phyloP scores from a whole-genome alignment of 1,140 invertebrate genomes.

The Bicyclus anynana region DNA sequence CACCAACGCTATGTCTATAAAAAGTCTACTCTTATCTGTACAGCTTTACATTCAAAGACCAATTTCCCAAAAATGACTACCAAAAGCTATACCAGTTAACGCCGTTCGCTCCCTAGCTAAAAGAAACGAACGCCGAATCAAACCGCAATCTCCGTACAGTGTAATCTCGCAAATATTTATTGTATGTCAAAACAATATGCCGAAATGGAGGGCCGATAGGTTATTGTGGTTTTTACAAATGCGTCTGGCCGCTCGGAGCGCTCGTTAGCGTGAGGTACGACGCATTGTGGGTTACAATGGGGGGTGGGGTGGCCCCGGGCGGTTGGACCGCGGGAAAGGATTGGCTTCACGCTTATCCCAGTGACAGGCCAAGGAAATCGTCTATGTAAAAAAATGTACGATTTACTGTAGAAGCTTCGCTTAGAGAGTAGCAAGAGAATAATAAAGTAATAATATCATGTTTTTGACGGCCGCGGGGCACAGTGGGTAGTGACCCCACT shows the following conservation, averaged over 20 bases:
- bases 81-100: too few species aligned
- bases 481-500: too few species aligned
- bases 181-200: slow-evolving; percentile 77
- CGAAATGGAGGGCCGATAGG: slow-evolving; percentile 72
- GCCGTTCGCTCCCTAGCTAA: neutral
- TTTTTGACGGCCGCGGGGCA: too few species aligned
- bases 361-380: slow-evolving; percentile 34
- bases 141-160: slow-evolving; percentile 55
- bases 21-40: too few species aligned
- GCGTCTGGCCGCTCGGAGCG: slow-evolving; percentile 66
- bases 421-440: neutral
- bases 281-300: slow-evolving; percentile 70
- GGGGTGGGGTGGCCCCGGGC: slow-evolving; percentile 58
- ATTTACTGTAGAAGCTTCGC: neutral
- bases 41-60: too few species aligned
- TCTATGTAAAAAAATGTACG: slow-evolving; percentile 6
- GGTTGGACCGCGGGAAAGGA: slow-evolving; percentile 40
- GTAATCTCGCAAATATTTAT: slow-evolving; percentile 76
- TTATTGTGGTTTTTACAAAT: slow-evolving; percentile 76
- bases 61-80: too few species aligned
- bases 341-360: slow-evolving; percentile 44
- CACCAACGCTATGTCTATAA: too few species aligned
- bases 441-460: neutral
- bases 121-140: slow-evolving; percentile 45
- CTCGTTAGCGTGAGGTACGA: slow-evolving; percentile 74